A percentile compares a stretch with the other conserved stretches of the same genome.
Evolutionary conservation across 1,140 invertebrate genomes (phyloP).

Genomic region (Pomacea maculata): DNA sequence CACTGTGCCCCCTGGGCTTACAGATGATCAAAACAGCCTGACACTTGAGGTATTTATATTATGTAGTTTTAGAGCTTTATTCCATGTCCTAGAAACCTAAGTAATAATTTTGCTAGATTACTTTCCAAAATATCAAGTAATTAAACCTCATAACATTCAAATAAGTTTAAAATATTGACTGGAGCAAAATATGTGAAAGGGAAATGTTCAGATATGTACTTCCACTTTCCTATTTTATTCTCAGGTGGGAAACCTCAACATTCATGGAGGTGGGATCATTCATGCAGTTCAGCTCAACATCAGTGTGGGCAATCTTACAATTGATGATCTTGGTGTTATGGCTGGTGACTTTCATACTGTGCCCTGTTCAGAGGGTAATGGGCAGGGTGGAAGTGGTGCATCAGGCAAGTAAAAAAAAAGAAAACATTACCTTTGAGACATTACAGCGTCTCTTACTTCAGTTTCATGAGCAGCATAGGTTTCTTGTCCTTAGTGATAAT

Average conservation of each 20-base stretch:
- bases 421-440: background rate
- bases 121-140: too few relatives aligned
- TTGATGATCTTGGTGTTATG: slow-evolving; percentile 49
- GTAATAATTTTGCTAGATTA: too few relatives aligned
- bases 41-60: slow-evolving; percentile 25
- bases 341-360: slow-evolving; percentile 44
- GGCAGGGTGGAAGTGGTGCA: slow-evolving; percentile 28
- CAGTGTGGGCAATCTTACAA: slow-evolving; percentile 33
- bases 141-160: too few relatives aligned
- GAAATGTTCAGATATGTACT: too few relatives aligned
- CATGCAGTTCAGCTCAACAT: slow-evolving; percentile 48
- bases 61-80: too few relatives aligned
- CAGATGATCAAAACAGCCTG: slow-evolving; percentile 26
- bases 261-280: slow-evolving; percentile 44
- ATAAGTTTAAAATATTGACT: too few relatives aligned
- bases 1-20: slow-evolving; percentile 40
- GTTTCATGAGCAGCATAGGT: too few relatives aligned
- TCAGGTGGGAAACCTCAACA: slow-evolving; percentile 41
- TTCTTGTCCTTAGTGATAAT: too few relatives aligned
- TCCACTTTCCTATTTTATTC: background rate
- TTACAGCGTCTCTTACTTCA: too few relatives aligned
- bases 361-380: slow-evolving; percentile 37
- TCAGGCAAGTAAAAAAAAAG: slow-evolving; percentile 34
- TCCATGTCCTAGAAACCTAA: too few relatives aligned
- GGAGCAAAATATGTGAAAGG: too few relatives aligned